Conservation (phyloP, 2,888 invertebrate genomes). For the Phrixothrix hirtus region DNA sequence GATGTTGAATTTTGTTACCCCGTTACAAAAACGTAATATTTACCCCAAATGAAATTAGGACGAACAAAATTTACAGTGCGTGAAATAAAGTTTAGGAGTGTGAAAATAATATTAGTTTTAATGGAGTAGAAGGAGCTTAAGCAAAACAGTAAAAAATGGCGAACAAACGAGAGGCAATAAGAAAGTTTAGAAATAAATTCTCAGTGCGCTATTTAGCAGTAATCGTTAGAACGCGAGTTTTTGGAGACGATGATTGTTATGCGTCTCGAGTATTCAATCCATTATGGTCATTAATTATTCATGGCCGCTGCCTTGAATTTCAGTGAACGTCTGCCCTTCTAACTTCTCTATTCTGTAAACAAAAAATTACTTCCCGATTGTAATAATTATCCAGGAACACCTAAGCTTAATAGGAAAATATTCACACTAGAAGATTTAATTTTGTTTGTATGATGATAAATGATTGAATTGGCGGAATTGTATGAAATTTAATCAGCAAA, state of each 20-base stretch:
- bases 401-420: too few species aligned
- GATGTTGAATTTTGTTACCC: conserved; percentile 3
- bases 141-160: conserved; percentile 19
- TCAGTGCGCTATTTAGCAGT: conserved; percentile 32
- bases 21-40: conserved; percentile 9
- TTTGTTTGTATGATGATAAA: too few species aligned
- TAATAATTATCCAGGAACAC: not conserved
- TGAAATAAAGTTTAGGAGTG: too few species aligned
- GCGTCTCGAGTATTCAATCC: conserved; percentile 48
- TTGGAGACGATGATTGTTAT: conserved; percentile 41
- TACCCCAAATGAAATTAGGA: conserved; percentile 11
- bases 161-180: conserved; percentile 24
- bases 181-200: conserved; percentile 29
- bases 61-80: conserved; percentile 10
- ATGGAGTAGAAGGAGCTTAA: conserved; percentile 12
- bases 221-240: conserved; percentile 33
- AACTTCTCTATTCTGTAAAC: conserved; percentile 18
- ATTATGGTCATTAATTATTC: conserved; percentile 52
- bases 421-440: too few species aligned
- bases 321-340: conserved; percentile 17
- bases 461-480: too few species aligned
- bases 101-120: conserved; percentile 20
- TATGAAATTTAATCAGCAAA: not conserved
- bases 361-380: conserved; percentile 15
- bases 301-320: conserved; percentile 33